Percentiles rank a stretch among this genome's conserved stretches.
phyloP scores from a whole-genome alignment of 2,888 invertebrate genomes.

The Rhamnusium bicolor region DNA sequence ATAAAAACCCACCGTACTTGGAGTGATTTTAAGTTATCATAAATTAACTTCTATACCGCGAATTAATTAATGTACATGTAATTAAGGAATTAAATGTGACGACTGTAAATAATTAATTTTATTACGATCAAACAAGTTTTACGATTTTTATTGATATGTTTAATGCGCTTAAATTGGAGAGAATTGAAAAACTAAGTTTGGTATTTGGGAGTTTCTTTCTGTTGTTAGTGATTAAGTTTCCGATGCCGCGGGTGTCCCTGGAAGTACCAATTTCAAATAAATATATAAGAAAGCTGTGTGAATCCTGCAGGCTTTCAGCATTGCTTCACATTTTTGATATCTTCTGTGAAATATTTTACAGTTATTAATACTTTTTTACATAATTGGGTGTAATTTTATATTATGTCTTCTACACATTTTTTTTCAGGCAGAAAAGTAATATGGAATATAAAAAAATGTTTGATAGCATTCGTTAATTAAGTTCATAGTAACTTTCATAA shows the following conservation, averaged over 20 bases:
- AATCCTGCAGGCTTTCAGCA: not conserved
- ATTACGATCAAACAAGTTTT: conserved; percentile 45
- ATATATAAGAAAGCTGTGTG: not conserved
- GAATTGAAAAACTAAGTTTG: conserved; percentile 35
- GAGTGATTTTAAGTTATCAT: conserved; percentile 50
- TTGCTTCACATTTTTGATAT: not conserved
- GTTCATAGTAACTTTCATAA: too few relatives aligned
- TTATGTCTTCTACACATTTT: not conserved
- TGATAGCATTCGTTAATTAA: too few relatives aligned
- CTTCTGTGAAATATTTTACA: conserved; percentile 1
- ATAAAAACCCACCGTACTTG: conserved; percentile 33
- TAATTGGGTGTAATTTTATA: not conserved
- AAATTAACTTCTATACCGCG: conserved; percentile 61
- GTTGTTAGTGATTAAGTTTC: not conserved
- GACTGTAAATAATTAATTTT: conserved; percentile 51
- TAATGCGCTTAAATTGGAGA: conserved; percentile 52
- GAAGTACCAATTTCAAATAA: not conserved
- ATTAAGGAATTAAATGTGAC: conserved; percentile 59
- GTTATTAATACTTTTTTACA: not conserved
- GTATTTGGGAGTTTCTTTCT: not conserved
- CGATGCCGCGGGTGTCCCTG: not conserved
- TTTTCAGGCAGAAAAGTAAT: too few relatives aligned
- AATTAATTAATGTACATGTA: conserved; percentile 63
- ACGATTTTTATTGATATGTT: conserved; percentile 50
- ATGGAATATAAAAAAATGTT: too few relatives aligned